Base-by-base conservation (phyloP, 2,797 vertebrate genomes). In the Sorex maritimensis region DNA sequence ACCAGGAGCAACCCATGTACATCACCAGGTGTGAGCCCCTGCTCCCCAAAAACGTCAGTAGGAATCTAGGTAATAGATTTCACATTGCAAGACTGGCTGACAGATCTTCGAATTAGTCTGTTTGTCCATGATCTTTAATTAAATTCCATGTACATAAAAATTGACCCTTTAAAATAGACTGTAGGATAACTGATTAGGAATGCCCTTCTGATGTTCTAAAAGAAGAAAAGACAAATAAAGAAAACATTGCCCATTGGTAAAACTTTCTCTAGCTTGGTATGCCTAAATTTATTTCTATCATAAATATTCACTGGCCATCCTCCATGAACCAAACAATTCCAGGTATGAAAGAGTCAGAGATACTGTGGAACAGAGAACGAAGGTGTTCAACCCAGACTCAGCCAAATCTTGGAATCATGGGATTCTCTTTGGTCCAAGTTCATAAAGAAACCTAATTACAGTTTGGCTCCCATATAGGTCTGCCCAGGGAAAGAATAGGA, bases 381-480 rank as follows among this genome's bases (percentile, higher is more conserved):
- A 89, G 77, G 15, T 34, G 79, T n/a, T 10, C 38, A 84, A 4
- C 30, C 6, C 24, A 52, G 3, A 23, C 15, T 55, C 71, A 83
- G 74, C 30, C 74, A 41, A 5, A 61, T 4, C 14, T 81, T 61
- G 5, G 44, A 67, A 52, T 79, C 84, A 44, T 0, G 0, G n/a
- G 86, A 89, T 72, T 93, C 30, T 52, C 41, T 93, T 82, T 79
- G 89, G 84, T 81, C 72, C 28, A 92, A 9, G 19, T 63, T 82
- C 49, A 28, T 71, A 79, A 83, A 93, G 84, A 97, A 92, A 78
- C 68, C 63, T 74, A 87, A 77, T 92, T 86, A 67, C 26, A 52
- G 3, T 65, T 91, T 94, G 87, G 74, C 24, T 93, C 24, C 75
- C 61, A 28, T 26, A 78, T 86, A 86, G 17, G 30, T 89, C 81